These are phyloP conservation scores for Geodia barretti DNA, from an alignment of 37 sponge, comb jelly and placozoan genomes.

Conservation along the genomic window DNA sequence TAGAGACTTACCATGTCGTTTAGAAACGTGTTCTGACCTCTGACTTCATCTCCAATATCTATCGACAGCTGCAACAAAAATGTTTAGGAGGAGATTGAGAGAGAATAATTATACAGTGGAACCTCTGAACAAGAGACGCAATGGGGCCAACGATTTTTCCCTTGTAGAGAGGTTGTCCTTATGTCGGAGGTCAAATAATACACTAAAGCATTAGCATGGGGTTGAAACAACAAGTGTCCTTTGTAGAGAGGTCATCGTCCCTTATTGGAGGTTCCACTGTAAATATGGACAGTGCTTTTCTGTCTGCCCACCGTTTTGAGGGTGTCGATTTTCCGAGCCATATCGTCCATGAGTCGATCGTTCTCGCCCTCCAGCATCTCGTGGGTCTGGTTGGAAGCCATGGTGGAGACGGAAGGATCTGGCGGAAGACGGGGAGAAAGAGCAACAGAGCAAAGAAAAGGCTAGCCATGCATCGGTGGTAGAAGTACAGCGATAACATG, in stretches of 20 bases:
- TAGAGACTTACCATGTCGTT: constrained; percentile 54
- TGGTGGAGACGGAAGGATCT: neutral
- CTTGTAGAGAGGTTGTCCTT: too few species aligned
- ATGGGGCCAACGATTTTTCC: too few species aligned
- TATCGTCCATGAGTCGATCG: constrained; percentile 60
- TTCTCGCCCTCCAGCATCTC: constrained; percentile 85
- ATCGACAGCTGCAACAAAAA: constrained; percentile 62
- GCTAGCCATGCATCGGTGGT: too few species aligned
- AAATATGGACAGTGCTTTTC: neutral
- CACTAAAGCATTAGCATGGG: too few species aligned
- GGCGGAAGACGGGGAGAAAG: too few species aligned
- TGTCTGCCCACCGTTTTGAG: constrained; percentile 72
- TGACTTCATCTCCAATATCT: constrained; percentile 87
- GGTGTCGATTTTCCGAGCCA: constrained; percentile 68
- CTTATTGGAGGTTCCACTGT: neutral
- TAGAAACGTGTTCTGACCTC: constrained; percentile 61
- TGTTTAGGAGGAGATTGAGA: too few species aligned
- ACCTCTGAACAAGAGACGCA: too few species aligned
- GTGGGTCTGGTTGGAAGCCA: constrained; percentile 27
- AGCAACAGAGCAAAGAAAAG: too few species aligned
- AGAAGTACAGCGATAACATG: too few species aligned
- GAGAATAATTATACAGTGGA: too few species aligned
- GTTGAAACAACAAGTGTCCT: too few species aligned
- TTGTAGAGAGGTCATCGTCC: neutral
- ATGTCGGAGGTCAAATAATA: too few species aligned